A percentile compares a stretch with the other conserved stretches of the same genome.
Conservation (phyloP, 2,888 invertebrate genomes). For the Ormyrus pomaceus region DNA sequence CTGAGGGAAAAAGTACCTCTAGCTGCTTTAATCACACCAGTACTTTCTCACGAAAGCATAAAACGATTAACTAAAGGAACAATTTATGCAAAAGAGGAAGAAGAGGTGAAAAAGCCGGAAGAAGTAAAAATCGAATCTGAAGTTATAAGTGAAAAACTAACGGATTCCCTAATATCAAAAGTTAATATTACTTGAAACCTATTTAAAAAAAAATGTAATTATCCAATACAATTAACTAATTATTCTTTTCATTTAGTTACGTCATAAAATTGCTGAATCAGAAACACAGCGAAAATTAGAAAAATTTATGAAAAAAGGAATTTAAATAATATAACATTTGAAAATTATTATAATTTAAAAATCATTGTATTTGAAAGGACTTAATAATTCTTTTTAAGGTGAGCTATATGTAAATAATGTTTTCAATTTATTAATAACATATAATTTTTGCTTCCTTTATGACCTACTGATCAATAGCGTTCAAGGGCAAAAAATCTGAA, state of each 20-base stretch:
- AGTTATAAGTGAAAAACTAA: slow-evolving; percentile 44
- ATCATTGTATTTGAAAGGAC: no score
- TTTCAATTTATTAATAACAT: no score
- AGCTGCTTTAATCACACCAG: slow-evolving; percentile 62
- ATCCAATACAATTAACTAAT: slow-evolving; percentile 3
- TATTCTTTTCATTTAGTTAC: slow-evolving; percentile 51
- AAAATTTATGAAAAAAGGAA: slow-evolving; percentile 25
- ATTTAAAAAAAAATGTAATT: slow-evolving; percentile 21
- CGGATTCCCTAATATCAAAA: slow-evolving; percentile 60
- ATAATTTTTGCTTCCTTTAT: no score
- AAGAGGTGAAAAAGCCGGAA: no score
- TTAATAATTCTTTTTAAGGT: no score
- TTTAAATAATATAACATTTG: not conserved
- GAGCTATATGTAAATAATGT: no score
- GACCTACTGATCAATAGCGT: no score
- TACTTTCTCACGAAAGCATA: slow-evolving; percentile 63
- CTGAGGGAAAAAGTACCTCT: slow-evolving; percentile 64
- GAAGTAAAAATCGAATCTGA: not conserved
- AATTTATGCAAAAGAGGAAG: not conserved
- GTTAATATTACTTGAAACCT: slow-evolving; percentile 35
- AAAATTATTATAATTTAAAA: no score
- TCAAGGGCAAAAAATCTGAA: no score
- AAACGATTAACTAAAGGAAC: slow-evolving; percentile 62
- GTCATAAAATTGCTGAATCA: slow-evolving; percentile 55
- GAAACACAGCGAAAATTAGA: slow-evolving; percentile 53